Evolutionary conservation across 2,797 vertebrate genomes (phyloP), one percentile per base, ranked within the genome.

Genomic region (Myotis daubentonii): DNA sequence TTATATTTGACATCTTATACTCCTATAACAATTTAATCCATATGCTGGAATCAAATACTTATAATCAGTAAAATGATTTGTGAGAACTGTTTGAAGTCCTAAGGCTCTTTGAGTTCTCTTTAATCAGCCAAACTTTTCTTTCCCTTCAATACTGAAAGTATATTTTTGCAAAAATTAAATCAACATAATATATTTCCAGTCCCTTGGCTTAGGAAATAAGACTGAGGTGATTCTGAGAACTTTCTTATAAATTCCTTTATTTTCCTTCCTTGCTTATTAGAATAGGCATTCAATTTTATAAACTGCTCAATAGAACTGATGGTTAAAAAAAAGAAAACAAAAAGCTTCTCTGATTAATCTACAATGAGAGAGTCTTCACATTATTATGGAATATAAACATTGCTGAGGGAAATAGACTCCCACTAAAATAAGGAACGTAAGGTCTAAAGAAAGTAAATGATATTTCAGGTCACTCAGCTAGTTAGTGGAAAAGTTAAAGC

Each of bases 51-150:
- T 96, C 33, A 76, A 92, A 30, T 86, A 71, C 71, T 95, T 95
- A 94, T 95, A 95, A 96, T 96, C 78, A 86, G 89, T 95, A 93
- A 89, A 90, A 92, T 93, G 38, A 94, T 95, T 93, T 94, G 33
- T 92, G 93, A 89, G 87, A 95, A 88, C 57, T 95, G 81, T 96
- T 97, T 96, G 93, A 97, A 95, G 81, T 95, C 23, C 30, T 86
- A 88, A 93, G 95, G 51, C 81, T 90, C 78, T 95, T 96, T 95
- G 53, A 93, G 79, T 94, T 97, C 22, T 91, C 74, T 87, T 95
- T 95, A 95, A 88, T 97, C 78, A 85, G 74, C 57, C 92, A 90
- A 85, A 94, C 65, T 89, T 81, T 92, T 90, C 28, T 92, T 90
- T 88, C 38, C 60, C 49, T 95, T 93, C 91, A 20, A 89, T 84